Evolutionary conservation across 2,888 invertebrate species (phyloP).

Genomic region (Melinopterus prodromus): DNA sequence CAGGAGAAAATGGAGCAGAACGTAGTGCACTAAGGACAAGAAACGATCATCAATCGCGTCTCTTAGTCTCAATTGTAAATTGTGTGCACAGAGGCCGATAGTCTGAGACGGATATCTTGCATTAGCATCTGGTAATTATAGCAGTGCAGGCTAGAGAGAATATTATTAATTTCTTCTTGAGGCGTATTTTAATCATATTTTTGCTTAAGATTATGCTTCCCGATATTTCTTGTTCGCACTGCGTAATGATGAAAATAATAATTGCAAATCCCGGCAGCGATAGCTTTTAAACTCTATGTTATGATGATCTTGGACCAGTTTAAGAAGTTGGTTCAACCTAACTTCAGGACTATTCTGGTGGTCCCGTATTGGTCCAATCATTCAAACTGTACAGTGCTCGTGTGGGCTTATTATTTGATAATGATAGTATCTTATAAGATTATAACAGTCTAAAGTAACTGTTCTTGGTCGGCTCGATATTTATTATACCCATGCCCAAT

Average conservation of each 20-base stretch:
- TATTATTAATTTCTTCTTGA: background rate
- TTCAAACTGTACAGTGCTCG: no score
- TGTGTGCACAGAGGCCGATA: background rate
- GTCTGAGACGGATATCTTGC: background rate
- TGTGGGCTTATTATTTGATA: no score
- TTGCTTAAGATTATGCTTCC: background rate
- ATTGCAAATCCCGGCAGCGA: background rate
- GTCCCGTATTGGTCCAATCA: no score
- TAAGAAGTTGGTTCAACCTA: no score
- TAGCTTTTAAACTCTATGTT: no score
- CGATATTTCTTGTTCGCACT: background rate
- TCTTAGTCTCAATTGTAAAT: background rate
- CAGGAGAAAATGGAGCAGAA: background rate
- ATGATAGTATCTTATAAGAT: no score
- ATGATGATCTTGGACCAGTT: no score
- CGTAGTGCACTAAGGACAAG: background rate
- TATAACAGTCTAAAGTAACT: no score
- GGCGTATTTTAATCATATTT: background rate
- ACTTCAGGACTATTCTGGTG: no score
- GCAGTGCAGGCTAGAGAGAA: background rate
- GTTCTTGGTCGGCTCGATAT: no score
- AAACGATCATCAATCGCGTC: background rate
- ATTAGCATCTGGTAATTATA: background rate
- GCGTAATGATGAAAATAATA: background rate
- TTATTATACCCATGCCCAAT: no score